Base-by-base conservation (phyloP, 2,888 invertebrate genomes). In the Machimus atricapillus region DNA sequence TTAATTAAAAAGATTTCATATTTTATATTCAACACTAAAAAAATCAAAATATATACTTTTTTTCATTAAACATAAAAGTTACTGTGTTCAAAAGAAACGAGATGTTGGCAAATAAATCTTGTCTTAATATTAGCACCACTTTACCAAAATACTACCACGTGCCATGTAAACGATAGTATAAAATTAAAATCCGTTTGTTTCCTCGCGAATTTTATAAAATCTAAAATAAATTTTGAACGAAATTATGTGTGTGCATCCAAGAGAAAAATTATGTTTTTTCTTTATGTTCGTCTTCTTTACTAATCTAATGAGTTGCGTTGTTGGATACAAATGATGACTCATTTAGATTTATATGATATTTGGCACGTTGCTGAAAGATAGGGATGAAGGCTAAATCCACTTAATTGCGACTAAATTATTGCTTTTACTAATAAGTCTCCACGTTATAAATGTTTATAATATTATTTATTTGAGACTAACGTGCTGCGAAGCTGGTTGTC, bases 141-240 rank as follows among this genome's bases (percentile, higher is more conserved):
- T 37, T 66, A 82, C 82, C 34, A 56, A 79, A 40, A 40, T 40
- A 40, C 34, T 34, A 34, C 34, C 34, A 34, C 40, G 12, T 40
- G 40, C 40, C 40, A 40, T 1, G 40, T 12, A 46, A 46, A 46
- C 16, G 43, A 46, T 46, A 46, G 14, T 0, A 46, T 4, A 46
- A 46, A 3, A 46, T 46, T 8, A 66, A 23, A 23, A 27, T 27
- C 3, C 23, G n/a, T 27, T 12, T n/a, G 27, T 27, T 66, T 66
- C 66, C 12, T 12, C 27, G 66, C 23, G 9, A 19, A 23, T 66
- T 27, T 66, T 27, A 66, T 19, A 23, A 66, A 66, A 19, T 23
- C 82, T 66, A 66, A 82, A 82, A 82, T 82, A 58, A 81, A 81
- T 56, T 81, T 27, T 56, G 31, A 81, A 81, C 23, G 23, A 58